Evolutionary conservation across 2,113 vertebrate species (phyloP), one percentile per base, ranked within the genome.

Genomic region (Halichoeres trimaculatus): DNA sequence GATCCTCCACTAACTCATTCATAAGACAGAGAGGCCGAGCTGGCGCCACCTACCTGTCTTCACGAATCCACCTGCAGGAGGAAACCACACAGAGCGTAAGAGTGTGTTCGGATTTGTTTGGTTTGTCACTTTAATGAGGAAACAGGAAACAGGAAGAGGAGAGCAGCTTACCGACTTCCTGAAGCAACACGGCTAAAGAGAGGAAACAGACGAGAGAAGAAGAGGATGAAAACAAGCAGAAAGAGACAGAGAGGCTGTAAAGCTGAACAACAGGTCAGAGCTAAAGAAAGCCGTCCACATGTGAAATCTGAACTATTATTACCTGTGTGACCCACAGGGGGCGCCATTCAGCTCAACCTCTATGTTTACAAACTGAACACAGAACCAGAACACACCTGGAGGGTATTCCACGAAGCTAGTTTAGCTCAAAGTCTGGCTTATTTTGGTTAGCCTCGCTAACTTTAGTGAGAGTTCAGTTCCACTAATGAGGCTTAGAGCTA

Each of bases 181-280:
- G 89, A 70, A 92, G 90, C 80, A 90, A 80, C 70, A 88, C 16
- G 24, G 90, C 90, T 90, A 70, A 63, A 70, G 66, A 77, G n/a
- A 78, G 41, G 52, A 75, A 73, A 65, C 51, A 82, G 48, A 85
- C 0, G 6, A 30, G 30, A 30, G 30, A 6, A 30, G 30, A 30
- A 4, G 74, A 26, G 70, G 8, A 41, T 23, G 34, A 13, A n/a
- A 26, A n/a, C 1, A 30, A 43, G 26, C 19, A 10, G 93, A 93
- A 90, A 93, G 89, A 93, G 90, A 62, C 8, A 30, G 51, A 2
- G 13, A 24, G 16, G 16, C 5, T 2, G 89, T 90, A 92, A 92
- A 47, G 17, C 4, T 22, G 60, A 70, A 71, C 45, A 53, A 30
- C 30, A 30, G 30, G n/a, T n/a, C n/a, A n/a, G n/a, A n/a, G n/a